Percentiles rank a stretch among this genome's conserved stretches.
phyloP scores from a whole-genome alignment of 2,888 invertebrate genomes.

The Perizoma affinitatum region DNA sequence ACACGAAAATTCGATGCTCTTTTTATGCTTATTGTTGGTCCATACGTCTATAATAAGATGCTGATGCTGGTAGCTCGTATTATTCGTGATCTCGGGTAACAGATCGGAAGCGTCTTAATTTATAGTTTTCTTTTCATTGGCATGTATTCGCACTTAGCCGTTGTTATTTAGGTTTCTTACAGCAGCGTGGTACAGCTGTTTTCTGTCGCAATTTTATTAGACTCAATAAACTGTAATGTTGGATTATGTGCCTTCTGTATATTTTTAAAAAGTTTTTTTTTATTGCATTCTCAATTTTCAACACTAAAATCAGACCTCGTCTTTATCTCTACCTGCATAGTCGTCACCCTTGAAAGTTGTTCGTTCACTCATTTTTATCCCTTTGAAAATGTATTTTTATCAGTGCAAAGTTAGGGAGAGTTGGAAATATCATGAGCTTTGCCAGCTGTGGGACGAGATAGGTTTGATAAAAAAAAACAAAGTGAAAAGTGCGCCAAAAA shows the following conservation, averaged over 20 bases:
- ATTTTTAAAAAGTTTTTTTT: too few relatives aligned
- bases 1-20: neutral
- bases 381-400: too few relatives aligned
- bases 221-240: slow-evolving; percentile 29
- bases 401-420: too few relatives aligned
- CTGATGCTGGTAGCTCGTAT: neutral
- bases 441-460: too few relatives aligned
- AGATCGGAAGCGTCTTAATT: slow-evolving; percentile 10
- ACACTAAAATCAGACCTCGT: too few relatives aligned
- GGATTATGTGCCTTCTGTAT: slow-evolving; percentile 10
- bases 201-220: slow-evolving; percentile 33
- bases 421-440: too few relatives aligned
- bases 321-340: too few relatives aligned
- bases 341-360: too few relatives aligned
- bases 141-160: slow-evolving; percentile 26
- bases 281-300: too few relatives aligned
- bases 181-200: slow-evolving; percentile 30
- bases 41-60: neutral
- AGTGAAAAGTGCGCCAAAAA: too few relatives aligned
- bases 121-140: slow-evolving; percentile 32
- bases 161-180: slow-evolving; percentile 28
- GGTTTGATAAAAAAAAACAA: too few relatives aligned
- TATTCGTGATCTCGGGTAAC: neutral
- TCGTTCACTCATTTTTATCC: too few relatives aligned
- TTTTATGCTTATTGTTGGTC: neutral